Evolutionary conservation across 2,113 vertebrate species (phyloP).

Genomic region (Urocitellus parryii): DNA sequence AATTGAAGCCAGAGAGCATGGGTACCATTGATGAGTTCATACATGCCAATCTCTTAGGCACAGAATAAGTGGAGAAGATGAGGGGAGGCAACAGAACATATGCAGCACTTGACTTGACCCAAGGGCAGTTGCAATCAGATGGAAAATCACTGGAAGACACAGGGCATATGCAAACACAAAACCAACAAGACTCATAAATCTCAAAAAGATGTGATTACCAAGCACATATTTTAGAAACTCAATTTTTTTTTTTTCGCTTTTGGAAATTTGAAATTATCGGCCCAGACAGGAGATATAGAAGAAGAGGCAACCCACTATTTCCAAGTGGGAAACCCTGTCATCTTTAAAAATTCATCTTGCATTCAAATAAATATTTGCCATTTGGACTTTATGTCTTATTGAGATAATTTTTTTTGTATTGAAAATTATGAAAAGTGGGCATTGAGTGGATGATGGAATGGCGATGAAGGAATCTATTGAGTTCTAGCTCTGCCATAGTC

Average conservation of each 20-base stretch:
- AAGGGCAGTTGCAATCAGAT: not conserved
- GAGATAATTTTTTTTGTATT: conserved; percentile 5
- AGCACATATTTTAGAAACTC: not conserved
- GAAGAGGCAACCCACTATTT: not conserved
- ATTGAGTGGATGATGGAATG: not conserved
- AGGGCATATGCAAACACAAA: not conserved
- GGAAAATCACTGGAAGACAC: not conserved
- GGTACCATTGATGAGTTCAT: not conserved
- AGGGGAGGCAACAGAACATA: not conserved
- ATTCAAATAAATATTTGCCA: not conserved
- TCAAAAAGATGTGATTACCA: not conserved
- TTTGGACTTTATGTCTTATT: conserved; percentile 29
- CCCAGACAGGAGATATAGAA: not conserved
- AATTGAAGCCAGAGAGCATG: not conserved
- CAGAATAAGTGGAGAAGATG: not conserved
- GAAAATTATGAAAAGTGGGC: not conserved
- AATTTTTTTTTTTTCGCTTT: not conserved
- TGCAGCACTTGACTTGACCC: not conserved
- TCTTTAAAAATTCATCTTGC: conserved; percentile 32
- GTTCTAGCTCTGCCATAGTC: not conserved
- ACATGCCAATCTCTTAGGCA: not conserved
- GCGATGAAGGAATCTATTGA: not conserved
- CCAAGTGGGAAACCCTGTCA: not conserved
- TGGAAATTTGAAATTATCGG: not conserved
- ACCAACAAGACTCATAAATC: not conserved